These are phyloP conservation scores for Drosophila simulans DNA, from an alignment of 1,140 invertebrate genomes.

Conservation along the genomic window DNA sequence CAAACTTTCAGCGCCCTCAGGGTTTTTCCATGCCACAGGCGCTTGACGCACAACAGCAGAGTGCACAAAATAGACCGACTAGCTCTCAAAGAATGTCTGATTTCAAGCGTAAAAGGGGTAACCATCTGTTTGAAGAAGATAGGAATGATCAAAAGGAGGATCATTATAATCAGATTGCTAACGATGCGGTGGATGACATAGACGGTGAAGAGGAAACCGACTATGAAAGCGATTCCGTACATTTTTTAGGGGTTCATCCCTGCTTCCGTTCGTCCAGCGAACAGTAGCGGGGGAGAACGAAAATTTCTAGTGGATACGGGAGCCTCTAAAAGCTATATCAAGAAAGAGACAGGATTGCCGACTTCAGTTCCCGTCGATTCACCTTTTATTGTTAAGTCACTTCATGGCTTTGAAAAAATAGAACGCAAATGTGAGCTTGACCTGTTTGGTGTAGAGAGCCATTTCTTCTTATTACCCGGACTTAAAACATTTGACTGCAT, in stretches of 20 bases:
- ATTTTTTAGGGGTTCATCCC: conserved; percentile 12
- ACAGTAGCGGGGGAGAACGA: background rate
- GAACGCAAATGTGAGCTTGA: background rate
- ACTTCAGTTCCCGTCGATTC: no score
- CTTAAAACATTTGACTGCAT: background rate
- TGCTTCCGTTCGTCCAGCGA: conserved; percentile 4
- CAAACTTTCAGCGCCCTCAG: conserved; percentile 7
- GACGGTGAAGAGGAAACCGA: background rate
- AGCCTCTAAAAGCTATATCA: no score
- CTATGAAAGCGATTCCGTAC: background rate
- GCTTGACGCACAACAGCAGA: conserved; percentile 1
- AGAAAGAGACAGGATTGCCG: no score
- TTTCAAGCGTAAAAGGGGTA: conserved; percentile 1
- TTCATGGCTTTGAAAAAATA: conserved; percentile 17
- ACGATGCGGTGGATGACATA: background rate
- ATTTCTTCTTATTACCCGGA: conserved; percentile 1
- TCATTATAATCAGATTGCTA: conserved; percentile 15
- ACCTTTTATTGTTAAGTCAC: background rate
- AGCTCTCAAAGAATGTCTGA: conserved; percentile 7
- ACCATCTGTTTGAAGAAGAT: conserved; percentile 2
- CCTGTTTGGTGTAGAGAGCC: conserved; percentile 4
- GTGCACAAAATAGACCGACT: background rate
- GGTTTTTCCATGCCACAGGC: background rate
- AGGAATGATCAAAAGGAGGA: conserved; percentile 2
- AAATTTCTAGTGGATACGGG: no score